These are phyloP conservation scores for Antitype chi DNA, from an alignment of 2,888 invertebrate genomes.

Conservation along the genomic window DNA sequence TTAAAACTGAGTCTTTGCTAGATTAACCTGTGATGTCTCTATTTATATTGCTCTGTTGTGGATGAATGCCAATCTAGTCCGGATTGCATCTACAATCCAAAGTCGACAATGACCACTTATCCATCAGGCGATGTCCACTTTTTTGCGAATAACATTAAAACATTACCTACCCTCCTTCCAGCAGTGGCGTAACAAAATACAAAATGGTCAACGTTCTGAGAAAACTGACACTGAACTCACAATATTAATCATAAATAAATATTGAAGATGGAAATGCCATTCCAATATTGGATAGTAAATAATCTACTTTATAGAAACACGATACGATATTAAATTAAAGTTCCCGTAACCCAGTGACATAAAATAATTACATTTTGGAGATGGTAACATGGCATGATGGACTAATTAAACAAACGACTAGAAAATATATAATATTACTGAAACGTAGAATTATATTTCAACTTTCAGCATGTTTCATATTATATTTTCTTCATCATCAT, in stretches of 20 bases:
- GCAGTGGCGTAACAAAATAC: not conserved
- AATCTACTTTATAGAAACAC: conserved; percentile 27
- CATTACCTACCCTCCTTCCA: not conserved
- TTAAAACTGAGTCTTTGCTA: conserved; percentile 13
- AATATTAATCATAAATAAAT: not conserved
- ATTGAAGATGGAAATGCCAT: not conserved
- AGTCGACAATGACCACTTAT: not conserved
- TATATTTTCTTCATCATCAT: too few species aligned
- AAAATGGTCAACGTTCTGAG: not conserved
- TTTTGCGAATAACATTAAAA: not conserved
- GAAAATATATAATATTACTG: conserved; percentile 32
- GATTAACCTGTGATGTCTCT: not conserved
- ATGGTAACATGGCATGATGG: conserved; percentile 28
- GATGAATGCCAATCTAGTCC: not conserved
- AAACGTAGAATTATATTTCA: conserved; percentile 36
- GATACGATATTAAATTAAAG: conserved; percentile 37
- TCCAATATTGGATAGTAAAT: conserved; percentile 12
- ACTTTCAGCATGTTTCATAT: conserved; percentile 9
- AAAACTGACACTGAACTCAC: not conserved
- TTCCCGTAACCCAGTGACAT: conserved; percentile 8
- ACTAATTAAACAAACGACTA: conserved; percentile 35
- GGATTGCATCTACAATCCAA: not conserved
- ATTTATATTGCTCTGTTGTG: too few species aligned
- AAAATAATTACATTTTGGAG: conserved; percentile 44
- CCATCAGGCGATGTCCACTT: not conserved